Evolutionary conservation across 2,113 vertebrate species (phyloP).

Genomic region (Poeciliopsis prolifica): DNA sequence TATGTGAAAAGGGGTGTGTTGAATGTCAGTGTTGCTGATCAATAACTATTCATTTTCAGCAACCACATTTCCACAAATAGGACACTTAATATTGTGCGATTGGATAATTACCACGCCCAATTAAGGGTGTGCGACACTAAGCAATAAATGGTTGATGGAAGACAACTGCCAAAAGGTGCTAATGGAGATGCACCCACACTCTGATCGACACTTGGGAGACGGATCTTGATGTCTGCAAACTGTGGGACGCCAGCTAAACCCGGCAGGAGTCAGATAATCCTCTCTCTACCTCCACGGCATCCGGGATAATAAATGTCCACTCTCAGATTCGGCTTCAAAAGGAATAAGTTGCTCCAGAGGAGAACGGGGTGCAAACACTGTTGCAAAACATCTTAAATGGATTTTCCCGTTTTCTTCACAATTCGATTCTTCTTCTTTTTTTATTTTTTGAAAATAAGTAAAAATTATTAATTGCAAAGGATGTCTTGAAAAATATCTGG

Average conservation of each 20-base stretch:
- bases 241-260: conserved; percentile 59
- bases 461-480: background rate
- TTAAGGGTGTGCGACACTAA: conserved; percentile 76
- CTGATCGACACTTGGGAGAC: conserved; percentile 71
- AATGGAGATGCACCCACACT: conserved; percentile 69
- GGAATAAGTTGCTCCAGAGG: conserved; percentile 39
- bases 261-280: conserved; percentile 72
- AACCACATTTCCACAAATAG: conserved; percentile 76
- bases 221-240: conserved; percentile 74
- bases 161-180: conserved; percentile 61
- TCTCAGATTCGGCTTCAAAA: conserved; percentile 52
- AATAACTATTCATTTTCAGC: conserved; percentile 81
- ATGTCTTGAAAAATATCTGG: background rate
- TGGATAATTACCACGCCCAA: conserved; percentile 81
- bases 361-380: conserved; percentile 20
- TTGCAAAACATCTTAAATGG: conserved; percentile 8
- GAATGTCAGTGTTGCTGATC: conserved; percentile 78
- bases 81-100: conserved; percentile 78
- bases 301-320: conserved; percentile 66
- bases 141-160: conserved; percentile 64
- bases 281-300: conserved; percentile 54
- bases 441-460: background rate
- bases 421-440: conserved; percentile 3
- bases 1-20: conserved; percentile 77
- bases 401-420: conserved; percentile 2